Evolutionary conservation across 92 coral and sea anemone genomes (phyloP).

Genomic region (Porites lobata): DNA sequence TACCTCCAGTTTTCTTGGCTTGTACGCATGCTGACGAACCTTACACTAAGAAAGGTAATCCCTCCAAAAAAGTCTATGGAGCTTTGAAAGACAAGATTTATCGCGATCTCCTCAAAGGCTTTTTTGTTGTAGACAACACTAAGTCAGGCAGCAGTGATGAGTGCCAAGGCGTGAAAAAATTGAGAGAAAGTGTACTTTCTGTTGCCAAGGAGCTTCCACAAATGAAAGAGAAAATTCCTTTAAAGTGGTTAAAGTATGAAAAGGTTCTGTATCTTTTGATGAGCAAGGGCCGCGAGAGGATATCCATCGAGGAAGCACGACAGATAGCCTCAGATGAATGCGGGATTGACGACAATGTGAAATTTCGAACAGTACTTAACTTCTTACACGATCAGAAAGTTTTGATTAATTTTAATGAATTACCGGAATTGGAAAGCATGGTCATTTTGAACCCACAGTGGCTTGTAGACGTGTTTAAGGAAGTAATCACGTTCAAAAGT

Average conservation of each 20-base stretch:
- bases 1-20: conserved; percentile 72
- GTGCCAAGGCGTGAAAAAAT: conserved; percentile 30
- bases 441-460: conserved; percentile 67
- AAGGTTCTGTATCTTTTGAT: conserved; percentile 36
- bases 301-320: conserved; percentile 21
- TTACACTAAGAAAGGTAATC: conserved; percentile 13
- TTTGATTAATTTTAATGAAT: conserved; percentile 58
- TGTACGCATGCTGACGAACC: conserved; percentile 74
- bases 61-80: conserved; percentile 45
- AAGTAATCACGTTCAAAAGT: conserved; percentile 77
- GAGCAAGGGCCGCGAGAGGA: conserved; percentile 23
- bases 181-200: conserved; percentile 34
- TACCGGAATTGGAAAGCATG: conserved; percentile 13
- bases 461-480: conserved; percentile 69
- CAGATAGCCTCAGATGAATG: conserved; percentile 48
- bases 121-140: conserved; percentile 69
- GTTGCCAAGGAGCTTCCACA: conserved; percentile 29
- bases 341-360: conserved; percentile 5
- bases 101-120: conserved; percentile 11
- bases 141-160: conserved; percentile 28
- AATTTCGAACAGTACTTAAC: conserved; percentile 39
- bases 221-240: conserved; percentile 41
- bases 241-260: conserved; percentile 65
- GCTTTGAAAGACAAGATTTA: conserved; percentile 16
- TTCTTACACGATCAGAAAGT: conserved; percentile 70